phyloP scores from a whole-genome alignment of 2,797 vertebrate species.

The Zenarchopterus dispar region DNA sequence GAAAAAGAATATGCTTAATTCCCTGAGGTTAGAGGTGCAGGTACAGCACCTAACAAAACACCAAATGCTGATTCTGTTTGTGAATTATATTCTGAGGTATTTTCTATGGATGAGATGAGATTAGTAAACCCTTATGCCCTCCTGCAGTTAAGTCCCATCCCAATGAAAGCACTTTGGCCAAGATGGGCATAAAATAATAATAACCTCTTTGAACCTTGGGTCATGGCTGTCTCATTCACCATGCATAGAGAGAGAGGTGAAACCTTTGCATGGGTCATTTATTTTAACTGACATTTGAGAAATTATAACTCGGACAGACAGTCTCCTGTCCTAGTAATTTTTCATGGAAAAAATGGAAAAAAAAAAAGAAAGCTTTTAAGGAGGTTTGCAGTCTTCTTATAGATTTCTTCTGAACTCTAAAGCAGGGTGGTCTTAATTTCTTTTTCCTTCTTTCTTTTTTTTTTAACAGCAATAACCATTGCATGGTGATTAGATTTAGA shows the following conservation, averaged over 20 bases:
- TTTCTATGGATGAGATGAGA: slow-evolving; percentile 8
- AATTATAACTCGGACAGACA: slow-evolving; percentile 10
- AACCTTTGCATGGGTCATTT: slow-evolving; percentile 9
- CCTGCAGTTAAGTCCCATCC: neutral
- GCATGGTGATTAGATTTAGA: neutral
- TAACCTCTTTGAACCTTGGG: slow-evolving; percentile 26
- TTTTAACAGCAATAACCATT: neutral
- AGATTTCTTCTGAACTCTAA: no score
- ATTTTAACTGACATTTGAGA: slow-evolving; percentile 13
- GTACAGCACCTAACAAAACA: slow-evolving; percentile 11
- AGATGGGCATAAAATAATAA: slow-evolving; percentile 26
- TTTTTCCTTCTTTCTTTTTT: no score
- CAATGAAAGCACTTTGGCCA: slow-evolving; percentile 10
- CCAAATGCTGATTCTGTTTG: neutral
- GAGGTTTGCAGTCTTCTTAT: neutral
- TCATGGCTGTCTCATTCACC: slow-evolving; percentile 22
- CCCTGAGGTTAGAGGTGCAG: slow-evolving; percentile 5
- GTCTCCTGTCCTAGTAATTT: slow-evolving; percentile 7
- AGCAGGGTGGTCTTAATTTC: no score
- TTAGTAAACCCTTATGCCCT: slow-evolving; percentile 15
- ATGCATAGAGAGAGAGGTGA: slow-evolving; percentile 10
- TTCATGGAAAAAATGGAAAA: neutral
- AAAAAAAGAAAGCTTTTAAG: slow-evolving; percentile 1
- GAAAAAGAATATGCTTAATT: neutral
- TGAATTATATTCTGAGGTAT: neutral